Evolutionary conservation across 2,888 invertebrate genomes (phyloP).

Genomic region (Volucella inflata): DNA sequence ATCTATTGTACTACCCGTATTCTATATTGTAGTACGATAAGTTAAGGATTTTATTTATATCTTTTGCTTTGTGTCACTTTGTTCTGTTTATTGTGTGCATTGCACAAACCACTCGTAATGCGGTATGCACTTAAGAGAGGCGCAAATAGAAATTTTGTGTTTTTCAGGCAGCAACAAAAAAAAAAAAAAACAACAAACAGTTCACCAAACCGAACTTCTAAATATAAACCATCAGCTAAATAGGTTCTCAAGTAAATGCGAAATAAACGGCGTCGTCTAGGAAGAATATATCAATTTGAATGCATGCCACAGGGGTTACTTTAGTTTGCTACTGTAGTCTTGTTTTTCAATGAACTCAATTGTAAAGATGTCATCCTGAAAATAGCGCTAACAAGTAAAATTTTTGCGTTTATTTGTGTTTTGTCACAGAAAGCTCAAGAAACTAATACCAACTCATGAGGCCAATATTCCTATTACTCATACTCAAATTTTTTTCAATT

Average conservation of each 20-base stretch:
- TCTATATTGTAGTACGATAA: slow-evolving; percentile 11
- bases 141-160: slow-evolving; percentile 8
- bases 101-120: slow-evolving; percentile 9
- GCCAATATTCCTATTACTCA: too few relatives aligned
- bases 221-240: slow-evolving; percentile 61
- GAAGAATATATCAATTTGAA: slow-evolving; percentile 8
- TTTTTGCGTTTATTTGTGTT: too few relatives aligned
- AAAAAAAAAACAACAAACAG: slow-evolving; percentile 33
- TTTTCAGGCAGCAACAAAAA: neutral
- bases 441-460: too few relatives aligned
- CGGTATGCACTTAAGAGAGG: slow-evolving; percentile 40
- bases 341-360: neutral
- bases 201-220: slow-evolving; percentile 68
- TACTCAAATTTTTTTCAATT: too few relatives aligned
- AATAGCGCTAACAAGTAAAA: too few relatives aligned
- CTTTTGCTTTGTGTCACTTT: slow-evolving; percentile 40
- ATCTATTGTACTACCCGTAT: too few relatives aligned
- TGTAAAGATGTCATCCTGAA: neutral
- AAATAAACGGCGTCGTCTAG: slow-evolving; percentile 28
- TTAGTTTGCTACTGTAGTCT: neutral
- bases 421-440: too few relatives aligned
- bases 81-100: slow-evolving; percentile 23
- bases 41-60: slow-evolving; percentile 64
- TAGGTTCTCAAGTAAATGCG: slow-evolving; percentile 14
- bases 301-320: slow-evolving; percentile 6